Conservation (phyloP, 2,113 vertebrate genomes). For the Emberiza fucata region DNA sequence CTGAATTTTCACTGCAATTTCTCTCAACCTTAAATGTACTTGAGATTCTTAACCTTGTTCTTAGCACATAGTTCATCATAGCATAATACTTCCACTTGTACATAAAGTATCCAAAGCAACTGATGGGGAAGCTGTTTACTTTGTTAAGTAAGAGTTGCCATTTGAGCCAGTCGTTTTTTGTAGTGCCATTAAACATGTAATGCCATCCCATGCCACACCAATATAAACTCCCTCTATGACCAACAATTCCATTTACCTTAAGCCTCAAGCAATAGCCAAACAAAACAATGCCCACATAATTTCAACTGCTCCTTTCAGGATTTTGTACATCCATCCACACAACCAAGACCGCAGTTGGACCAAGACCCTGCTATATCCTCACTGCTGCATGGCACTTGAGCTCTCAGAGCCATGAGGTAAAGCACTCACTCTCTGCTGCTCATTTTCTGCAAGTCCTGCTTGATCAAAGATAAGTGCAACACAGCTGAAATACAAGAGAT, state of each 20-base stretch:
- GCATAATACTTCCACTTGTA: not conserved
- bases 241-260: not conserved
- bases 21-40: not conserved
- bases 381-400: not conserved
- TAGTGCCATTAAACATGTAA: not conserved
- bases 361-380: not conserved
- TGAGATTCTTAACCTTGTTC: not conserved
- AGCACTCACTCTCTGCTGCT: not conserved
- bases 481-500: not conserved
- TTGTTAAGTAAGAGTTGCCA: not conserved
- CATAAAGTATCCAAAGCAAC: not conserved
- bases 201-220: too few species aligned
- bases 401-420: not conserved
- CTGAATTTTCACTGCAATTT: not conserved
- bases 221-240: not conserved
- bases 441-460: not conserved
- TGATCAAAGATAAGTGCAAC: not conserved
- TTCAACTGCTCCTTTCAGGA: not conserved
- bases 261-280: not conserved
- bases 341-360: not conserved
- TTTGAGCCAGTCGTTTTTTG: not conserved
- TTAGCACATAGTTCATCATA: not conserved
- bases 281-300: not conserved
- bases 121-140: not conserved
- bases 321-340: rapidly evolving